Percentiles rank a stretch among this genome's conserved stretches.
phyloP scores from a whole-genome alignment of 2,113 vertebrate genomes.

The Ophiodon elongatus region DNA sequence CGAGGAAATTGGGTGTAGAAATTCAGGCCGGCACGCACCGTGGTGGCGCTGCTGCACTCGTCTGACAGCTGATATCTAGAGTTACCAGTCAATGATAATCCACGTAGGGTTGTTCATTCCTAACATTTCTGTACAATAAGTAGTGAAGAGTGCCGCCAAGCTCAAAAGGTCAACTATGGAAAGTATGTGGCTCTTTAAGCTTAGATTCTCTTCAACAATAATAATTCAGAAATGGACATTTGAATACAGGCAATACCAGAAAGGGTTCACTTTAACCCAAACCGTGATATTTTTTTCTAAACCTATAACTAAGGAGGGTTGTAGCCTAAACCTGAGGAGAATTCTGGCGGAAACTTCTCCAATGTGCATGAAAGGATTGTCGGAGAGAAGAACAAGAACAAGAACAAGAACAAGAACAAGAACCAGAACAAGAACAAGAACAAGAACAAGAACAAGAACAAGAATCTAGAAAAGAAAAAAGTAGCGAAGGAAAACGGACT shows the following conservation, averaged over 20 bases:
- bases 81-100: neutral
- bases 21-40: constrained; percentile 15
- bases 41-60: constrained; percentile 9
- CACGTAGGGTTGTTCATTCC: neutral
- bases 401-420: neutral
- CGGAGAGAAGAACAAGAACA: neutral
- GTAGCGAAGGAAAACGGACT: neutral
- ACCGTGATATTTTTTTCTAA: neutral
- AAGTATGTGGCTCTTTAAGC: neutral
- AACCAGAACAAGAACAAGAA: neutral
- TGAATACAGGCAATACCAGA: no score
- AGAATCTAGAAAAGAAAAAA: neutral
- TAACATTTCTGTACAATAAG: neutral
- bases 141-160: neutral
- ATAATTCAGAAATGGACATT: neutral
- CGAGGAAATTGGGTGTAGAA: constrained; percentile 44
- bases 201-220: neutral
- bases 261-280: neutral
- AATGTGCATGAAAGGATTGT: neutral
- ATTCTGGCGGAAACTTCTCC: no score
- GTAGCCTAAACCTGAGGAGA: no score
- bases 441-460: neutral
- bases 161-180: no score
- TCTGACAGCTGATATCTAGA: neutral
- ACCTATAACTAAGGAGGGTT: neutral